Evolutionary conservation across 2,888 invertebrate genomes (phyloP), one percentile per base, ranked within the genome.

Genomic region (Alviniconcha strummeri): DNA sequence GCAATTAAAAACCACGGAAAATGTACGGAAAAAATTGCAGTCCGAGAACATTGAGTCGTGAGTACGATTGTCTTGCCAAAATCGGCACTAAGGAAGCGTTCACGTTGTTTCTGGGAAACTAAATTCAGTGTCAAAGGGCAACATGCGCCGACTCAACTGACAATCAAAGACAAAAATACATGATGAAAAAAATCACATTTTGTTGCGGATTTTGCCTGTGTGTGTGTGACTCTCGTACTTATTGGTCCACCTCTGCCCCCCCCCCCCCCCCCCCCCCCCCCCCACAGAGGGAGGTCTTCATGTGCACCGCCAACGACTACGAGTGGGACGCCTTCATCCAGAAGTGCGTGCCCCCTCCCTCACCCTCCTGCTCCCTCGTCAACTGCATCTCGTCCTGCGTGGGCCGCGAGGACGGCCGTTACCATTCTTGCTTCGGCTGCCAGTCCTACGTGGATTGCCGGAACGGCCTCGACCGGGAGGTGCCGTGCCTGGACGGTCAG

Each of bases 351-450:
- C 15, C 57, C 13, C 54, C 80, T 0, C 82, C 82, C 0, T 83
- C 83, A 2, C 82, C 83, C 5, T 83, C 83, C 7, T 83, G 83
- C 72, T 54, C 72, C 0, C 57, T 83, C 9, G 75, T 81, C 4
- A 71, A 74, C 4, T 84, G 84, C 55, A 57, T 84, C 17, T 2
- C 60, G 15, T 54, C 11, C 54, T 87, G 87, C 54, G 1, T 4
- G 5, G 80, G 75, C 0, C 13, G n/a, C 13, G 8, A 15, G 4
- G 81, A 85, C 72, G 87, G 86, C 13, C 80, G 75, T n/a, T 86
- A 85, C 83, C 84, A 83, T 54, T 85, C 86, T 0, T 88, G 87
- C 56, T 57, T 71, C 17, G 82, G 83, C 54, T 87, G 86, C 72
- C n/a, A 56, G 13, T 64, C 76, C 78, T 87, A 85, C 72, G 74